These are phyloP conservation scores for Lampris megalopsis DNA, from an alignment of 2,113 vertebrate genomes.

Conservation along the genomic window DNA sequence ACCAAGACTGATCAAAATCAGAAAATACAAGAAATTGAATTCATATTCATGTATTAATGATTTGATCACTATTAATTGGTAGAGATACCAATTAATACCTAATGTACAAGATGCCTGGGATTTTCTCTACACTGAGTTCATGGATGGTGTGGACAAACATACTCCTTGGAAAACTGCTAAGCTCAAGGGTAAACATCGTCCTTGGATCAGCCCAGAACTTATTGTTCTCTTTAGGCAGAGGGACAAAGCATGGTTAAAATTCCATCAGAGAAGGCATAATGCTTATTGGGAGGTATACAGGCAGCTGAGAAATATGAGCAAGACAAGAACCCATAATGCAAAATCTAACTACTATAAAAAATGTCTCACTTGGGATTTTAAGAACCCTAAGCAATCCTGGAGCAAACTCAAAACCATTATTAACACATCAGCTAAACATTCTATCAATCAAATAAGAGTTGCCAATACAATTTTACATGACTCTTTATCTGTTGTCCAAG, in stretches of 20 bases:
- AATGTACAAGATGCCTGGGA: constrained; percentile 7
- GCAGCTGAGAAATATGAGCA: background rate
- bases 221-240: constrained; percentile 5
- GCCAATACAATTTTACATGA: background rate
- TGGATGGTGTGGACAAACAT: background rate
- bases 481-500: background rate
- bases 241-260: background rate
- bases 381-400: constrained; percentile 14
- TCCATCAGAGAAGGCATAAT: background rate
- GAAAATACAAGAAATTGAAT: background rate
- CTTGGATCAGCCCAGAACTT: background rate
- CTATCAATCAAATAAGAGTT: constrained; percentile 8
- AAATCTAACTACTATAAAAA: constrained; percentile 16
- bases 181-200: background rate
- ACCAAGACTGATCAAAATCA: background rate
- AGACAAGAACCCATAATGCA: background rate
- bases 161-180: background rate
- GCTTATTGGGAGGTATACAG: background rate
- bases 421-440: background rate
- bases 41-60: background rate
- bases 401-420: constrained; percentile 4
- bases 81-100: background rate
- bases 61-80: background rate
- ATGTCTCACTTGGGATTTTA: background rate
- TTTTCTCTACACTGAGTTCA: constrained; percentile 1